phyloP scores from a whole-genome alignment of 2,797 vertebrate genomes.

The Xenentodon cancila region DNA sequence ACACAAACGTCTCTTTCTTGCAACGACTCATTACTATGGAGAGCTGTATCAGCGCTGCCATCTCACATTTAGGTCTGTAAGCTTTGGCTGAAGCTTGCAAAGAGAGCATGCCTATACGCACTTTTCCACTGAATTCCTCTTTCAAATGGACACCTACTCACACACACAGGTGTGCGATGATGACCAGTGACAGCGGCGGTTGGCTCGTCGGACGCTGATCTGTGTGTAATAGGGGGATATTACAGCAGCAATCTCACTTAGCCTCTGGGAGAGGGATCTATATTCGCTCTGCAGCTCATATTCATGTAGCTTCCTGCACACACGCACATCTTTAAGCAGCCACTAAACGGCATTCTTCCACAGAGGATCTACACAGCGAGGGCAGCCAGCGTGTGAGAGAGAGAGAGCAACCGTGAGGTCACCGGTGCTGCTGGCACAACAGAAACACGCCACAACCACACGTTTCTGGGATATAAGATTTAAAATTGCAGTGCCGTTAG shows the following conservation, averaged over 20 bases:
- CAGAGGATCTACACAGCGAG: slow-evolving; percentile 11
- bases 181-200: slow-evolving; percentile 71
- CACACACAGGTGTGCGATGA: slow-evolving; percentile 51
- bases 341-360: slow-evolving; percentile 25
- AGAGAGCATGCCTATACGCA: slow-evolving; percentile 50
- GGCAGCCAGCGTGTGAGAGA: slow-evolving; percentile 4
- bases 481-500: neutral
- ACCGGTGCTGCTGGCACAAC: neutral
- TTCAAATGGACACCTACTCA: slow-evolving; percentile 21
- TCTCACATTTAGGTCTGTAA: slow-evolving; percentile 48
- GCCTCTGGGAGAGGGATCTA: slow-evolving; percentile 80
- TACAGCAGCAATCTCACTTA: slow-evolving; percentile 80
- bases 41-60: slow-evolving; percentile 51
- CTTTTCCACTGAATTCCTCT: slow-evolving; percentile 23
- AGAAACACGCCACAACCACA: neutral
- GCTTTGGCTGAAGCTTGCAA: slow-evolving; percentile 35
- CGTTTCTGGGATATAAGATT: neutral
- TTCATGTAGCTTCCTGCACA: slow-evolving; percentile 49
- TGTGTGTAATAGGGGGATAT: slow-evolving; percentile 83
- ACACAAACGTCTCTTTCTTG: slow-evolving; percentile 23
- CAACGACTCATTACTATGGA: slow-evolving; percentile 42
- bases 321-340: slow-evolving; percentile 2
- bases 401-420: slow-evolving; percentile 5
- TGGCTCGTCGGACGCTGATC: slow-evolving; percentile 75
- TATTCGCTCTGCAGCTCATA: slow-evolving; percentile 75